Base-by-base conservation (phyloP, 1,140 invertebrate genomes). In the Neodiprion lecontei region DNA sequence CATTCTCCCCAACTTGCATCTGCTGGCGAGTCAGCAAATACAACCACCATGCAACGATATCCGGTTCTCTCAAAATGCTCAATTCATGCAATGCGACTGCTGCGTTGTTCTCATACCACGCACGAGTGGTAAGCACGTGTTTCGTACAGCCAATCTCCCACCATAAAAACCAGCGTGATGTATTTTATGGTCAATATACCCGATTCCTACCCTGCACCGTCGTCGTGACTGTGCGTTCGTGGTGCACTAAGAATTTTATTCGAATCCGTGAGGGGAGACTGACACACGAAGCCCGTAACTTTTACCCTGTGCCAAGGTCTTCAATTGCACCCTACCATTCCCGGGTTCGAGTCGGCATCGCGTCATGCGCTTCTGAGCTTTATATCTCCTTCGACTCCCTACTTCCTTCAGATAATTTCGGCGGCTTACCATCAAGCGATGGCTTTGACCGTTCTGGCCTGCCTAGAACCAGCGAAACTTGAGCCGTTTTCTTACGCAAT, bases 141-240 rank as follows among this genome's bases (percentile, higher is more conserved):
- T 79, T 77, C 68, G 70, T 76, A 79, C 78, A 79, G 75, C 76
- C 73, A 77, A 77, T 79, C 76, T 79, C 77, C 76, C 71, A 68
- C 70, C 70, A 79, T 76, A 76, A 79, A 76, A 79, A 40, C 28
- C 71, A 75, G 74, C 53, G 73, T 74, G 48, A 72, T 50, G 70
- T 67, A 70, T 73, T 75, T 79, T 72, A 75, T 61, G n/a, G 53
- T 61, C 53, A 61, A 61, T 61, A 61, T 61, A 61, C n/a, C 53
- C 53, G n/a, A 61, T 40, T 40, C 28, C 28, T 40, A 40, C 28
- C 28, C 28, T 4, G 53, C 53, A 14, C 53, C 53, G 5, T 14
- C 11, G 9, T 14, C 11, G 53, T 61, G 53, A 4, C 7, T 3
- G 53, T 61, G 11, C 53, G 53, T 61, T 61, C 53, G n/a, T 9